Percentiles rank a stretch among this genome's conserved stretches.
Conservation (phyloP, 2,113 vertebrate genomes). For the Hippocampus barbouri region DNA sequence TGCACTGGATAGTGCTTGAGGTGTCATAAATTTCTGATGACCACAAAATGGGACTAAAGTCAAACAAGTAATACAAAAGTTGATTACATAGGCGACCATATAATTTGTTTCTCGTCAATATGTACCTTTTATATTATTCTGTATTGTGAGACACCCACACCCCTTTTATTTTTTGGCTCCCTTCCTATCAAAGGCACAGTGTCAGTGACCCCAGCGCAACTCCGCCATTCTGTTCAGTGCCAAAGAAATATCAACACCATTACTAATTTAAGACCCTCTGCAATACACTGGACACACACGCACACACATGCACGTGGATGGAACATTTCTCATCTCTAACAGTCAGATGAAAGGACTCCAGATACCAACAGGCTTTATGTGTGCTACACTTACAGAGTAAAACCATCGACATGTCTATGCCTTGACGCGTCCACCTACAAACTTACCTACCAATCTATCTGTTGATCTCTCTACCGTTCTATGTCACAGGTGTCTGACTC, state of each 20-base stretch:
- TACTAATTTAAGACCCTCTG: conserved; percentile 51
- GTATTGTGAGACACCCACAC: not conserved
- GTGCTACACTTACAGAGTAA: not conserved
- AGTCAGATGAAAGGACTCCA: conserved; percentile 8
- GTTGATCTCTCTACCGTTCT: too few species aligned
- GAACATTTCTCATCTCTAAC: not conserved
- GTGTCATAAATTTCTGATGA: too few species aligned
- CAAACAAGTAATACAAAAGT: not conserved
- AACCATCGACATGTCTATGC: not conserved
- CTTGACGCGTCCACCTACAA: not conserved
- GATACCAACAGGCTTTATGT: conserved; percentile 8
- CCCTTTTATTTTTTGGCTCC: not conserved
- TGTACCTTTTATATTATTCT: not conserved
- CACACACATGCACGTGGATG: not conserved
- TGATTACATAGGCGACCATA: not conserved
- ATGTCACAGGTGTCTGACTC: too few species aligned
- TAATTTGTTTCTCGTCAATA: not conserved
- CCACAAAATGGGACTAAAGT: too few species aligned
- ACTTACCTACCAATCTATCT: not conserved
- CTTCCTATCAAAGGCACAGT: not conserved
- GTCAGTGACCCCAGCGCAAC: conserved; percentile 12
- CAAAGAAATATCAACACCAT: conserved; percentile 13
- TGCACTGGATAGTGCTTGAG: too few species aligned
- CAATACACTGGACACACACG: conserved; percentile 25
- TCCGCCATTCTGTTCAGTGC: conserved; percentile 5